phyloP scores from a whole-genome alignment of 2,888 invertebrate species.

The Tupiocoris notatus region DNA sequence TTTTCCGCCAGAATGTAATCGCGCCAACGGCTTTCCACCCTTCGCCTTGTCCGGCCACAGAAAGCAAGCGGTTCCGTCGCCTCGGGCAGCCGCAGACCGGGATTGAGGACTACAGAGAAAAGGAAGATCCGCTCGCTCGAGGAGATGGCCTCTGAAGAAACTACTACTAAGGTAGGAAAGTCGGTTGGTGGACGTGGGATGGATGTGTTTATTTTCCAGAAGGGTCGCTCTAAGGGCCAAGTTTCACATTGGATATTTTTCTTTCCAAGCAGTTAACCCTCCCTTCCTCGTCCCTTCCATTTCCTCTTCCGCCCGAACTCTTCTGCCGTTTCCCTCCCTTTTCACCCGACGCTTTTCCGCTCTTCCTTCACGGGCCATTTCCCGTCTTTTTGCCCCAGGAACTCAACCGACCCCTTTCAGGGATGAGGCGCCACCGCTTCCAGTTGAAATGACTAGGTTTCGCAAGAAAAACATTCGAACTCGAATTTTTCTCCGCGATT shows the following conservation, averaged over 20 bases:
- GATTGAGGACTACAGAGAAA: not conserved
- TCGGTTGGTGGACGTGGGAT: conserved; percentile 3
- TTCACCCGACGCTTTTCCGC: not conserved
- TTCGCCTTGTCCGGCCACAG: not conserved
- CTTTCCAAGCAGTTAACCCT: conserved; percentile 31
- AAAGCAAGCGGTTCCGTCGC: not conserved
- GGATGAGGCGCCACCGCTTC: not conserved
- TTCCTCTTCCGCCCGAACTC: conserved; percentile 44
- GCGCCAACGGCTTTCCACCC: conserved; percentile 18
- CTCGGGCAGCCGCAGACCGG: not conserved
- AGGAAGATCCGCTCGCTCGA: not conserved
- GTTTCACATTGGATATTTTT: conserved; percentile 39
- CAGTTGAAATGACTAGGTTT: not conserved
- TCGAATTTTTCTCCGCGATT: too few species aligned
- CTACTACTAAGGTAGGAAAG: not conserved
- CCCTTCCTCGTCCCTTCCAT: conserved; percentile 22
- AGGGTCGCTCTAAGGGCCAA: conserved; percentile 41
- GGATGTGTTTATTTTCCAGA: conserved; percentile 38
- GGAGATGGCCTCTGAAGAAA: not conserved
- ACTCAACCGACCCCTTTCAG: conserved; percentile 2
- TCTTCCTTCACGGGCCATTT: conserved; percentile 2
- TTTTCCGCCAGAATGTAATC: conserved; percentile 28
- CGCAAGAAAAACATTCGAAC: too few species aligned
- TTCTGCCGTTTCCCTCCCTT: conserved; percentile 21
- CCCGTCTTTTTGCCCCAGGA: not conserved